Evolutionary conservation across 2,797 vertebrate genomes (phyloP), one percentile per base, ranked within the genome.

Genomic region (Chiroxiphia lanceolata): DNA sequence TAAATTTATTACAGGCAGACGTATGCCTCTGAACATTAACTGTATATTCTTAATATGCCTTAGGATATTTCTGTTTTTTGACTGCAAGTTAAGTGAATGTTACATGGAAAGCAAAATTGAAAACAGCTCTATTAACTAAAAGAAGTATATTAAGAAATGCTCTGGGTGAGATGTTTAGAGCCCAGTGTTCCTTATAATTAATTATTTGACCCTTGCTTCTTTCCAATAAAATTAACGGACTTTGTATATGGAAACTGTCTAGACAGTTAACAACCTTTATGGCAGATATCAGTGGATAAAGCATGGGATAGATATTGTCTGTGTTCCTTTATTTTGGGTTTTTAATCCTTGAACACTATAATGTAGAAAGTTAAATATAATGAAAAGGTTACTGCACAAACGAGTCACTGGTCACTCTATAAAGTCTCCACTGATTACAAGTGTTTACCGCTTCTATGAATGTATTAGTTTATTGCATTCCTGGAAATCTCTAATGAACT

Each of bases 51-150:
- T 82, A 57, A 51, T 64, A 36, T 44, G 90, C 88, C 80, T 45
- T 47, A 77, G 64, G 88, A 75, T 92, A 85, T 77, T 83, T 89
- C 77, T 89, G 48, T 71, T 26, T 94, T 95, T 92, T 77, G 61
- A 61, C 81, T 85, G 22, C 54, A 57, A 57, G 68, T 89, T 79
- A 83, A 95, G 15, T 91, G 69, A 92, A 80, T 57, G 45, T 93
- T 95, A 71, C 36, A 74, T 0, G 3, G 88, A 65, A 94, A 92
- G 38, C 34, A 91, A 75, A 87, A 71, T 33, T 61, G 71, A 84
- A 60, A 89, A 26, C 48, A 54, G 13, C 25, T 89, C 53, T 92
- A 12, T 84, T 83, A 71, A 74, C 44, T 31, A 63, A 78, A 45
- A 36, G n/a, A 47, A 83, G 12, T n/a, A 12, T 47, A 44, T 87